These are phyloP conservation scores for Lepus europaeus DNA, from an alignment of 2,113 vertebrate genomes.

Conservation along the genomic window DNA sequence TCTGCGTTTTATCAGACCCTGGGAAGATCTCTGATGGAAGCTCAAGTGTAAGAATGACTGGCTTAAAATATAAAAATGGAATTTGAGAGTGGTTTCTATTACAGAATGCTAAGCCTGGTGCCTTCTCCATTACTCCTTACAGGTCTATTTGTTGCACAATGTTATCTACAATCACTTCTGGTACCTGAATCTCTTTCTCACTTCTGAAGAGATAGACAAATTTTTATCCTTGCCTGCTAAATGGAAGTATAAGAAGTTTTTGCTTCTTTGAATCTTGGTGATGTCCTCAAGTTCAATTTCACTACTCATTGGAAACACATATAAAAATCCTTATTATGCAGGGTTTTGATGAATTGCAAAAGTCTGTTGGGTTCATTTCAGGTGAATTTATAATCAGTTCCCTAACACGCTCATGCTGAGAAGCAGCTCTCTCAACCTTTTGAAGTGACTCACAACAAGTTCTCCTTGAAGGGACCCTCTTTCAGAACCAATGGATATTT, in stretches of 20 bases:
- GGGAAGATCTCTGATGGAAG: background rate
- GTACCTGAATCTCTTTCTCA: background rate
- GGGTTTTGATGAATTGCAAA: conserved; percentile 56
- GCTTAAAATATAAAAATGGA: background rate
- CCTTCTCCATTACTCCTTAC: background rate
- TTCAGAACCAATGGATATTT: conserved; percentile 18
- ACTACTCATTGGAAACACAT: conserved; percentile 5
- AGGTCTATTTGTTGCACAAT: background rate
- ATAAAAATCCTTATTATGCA: conserved; percentile 45
- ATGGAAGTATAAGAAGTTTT: conserved; percentile 2
- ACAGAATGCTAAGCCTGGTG: background rate
- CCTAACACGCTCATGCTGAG: conserved; percentile 24
- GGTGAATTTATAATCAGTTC: conserved; percentile 72
- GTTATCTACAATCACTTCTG: background rate
- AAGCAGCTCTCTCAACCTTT: conserved; percentile 60
- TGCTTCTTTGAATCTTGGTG: conserved; percentile 29
- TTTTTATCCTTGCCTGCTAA: conserved; percentile 5
- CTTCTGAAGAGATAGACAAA: background rate
- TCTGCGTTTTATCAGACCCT: background rate
- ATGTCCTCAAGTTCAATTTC: conserved; percentile 59
- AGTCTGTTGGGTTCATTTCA: conserved; percentile 67
- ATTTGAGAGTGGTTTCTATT: background rate
- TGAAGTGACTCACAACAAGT: conserved; percentile 56
- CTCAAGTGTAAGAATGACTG: conserved; percentile 1
- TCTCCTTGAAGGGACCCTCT: conserved; percentile 52